phyloP scores from a whole-genome alignment of 2,113 vertebrate species.

The Gymnobelideus leadbeateri region DNA sequence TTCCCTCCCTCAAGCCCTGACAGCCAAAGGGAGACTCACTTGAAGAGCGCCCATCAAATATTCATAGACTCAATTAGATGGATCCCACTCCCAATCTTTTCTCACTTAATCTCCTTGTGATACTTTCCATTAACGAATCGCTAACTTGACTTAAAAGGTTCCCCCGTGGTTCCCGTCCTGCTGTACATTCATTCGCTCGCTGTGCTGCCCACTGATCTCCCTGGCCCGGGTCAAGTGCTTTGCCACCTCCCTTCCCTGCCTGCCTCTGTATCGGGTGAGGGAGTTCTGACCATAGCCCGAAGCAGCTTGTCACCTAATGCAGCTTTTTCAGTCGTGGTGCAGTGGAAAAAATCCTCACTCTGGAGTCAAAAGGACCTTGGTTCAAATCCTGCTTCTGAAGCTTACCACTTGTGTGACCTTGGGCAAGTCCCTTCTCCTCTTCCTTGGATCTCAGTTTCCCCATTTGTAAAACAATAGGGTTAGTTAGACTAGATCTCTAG shows the following conservation, averaged over 20 bases:
- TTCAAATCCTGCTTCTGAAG: too few species aligned
- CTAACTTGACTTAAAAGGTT: neutral
- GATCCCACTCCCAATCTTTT: slow-evolving; percentile 25
- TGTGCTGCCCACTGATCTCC: neutral
- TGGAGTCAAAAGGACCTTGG: too few species aligned
- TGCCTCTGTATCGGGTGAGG: neutral
- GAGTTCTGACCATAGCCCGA: neutral
- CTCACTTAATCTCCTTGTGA: neutral
- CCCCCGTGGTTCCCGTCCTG: slow-evolving; percentile 23
- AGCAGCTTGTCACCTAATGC: neutral
- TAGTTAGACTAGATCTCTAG: neutral
- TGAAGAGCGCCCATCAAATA: neutral
- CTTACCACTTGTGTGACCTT: too few species aligned
- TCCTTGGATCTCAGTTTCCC: neutral
- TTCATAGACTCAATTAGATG: slow-evolving; percentile 9
- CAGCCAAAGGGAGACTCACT: neutral
- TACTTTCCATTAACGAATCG: neutral
- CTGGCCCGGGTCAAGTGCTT: neutral
- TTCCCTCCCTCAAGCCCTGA: neutral
- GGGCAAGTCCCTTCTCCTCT: neutral
- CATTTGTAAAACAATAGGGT: neutral
- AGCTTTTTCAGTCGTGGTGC: too few species aligned
- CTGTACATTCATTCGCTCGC: slow-evolving; percentile 19
- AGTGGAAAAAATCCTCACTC: too few species aligned
- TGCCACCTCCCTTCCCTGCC: neutral